A percentile compares a stretch with the other conserved stretches of the same genome.
phyloP scores from a whole-genome alignment of 2,113 vertebrate genomes.

The Eudyptes chrysolophus region DNA sequence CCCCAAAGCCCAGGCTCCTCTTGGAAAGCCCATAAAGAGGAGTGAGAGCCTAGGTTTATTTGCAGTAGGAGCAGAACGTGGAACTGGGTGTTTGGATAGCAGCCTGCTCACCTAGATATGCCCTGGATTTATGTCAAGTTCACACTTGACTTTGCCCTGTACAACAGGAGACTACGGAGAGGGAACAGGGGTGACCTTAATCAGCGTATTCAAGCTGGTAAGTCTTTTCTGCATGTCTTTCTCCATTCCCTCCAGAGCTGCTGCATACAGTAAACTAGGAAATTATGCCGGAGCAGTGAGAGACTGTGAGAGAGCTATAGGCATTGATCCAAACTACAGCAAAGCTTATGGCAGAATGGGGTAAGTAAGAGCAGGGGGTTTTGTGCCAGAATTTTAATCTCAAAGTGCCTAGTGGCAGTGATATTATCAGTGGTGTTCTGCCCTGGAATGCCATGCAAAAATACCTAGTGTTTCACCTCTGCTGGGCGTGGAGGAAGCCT shows the following conservation, averaged over 20 bases:
- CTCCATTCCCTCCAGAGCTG: slow-evolving; percentile 78
- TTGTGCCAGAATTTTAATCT: not conserved
- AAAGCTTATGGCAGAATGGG: slow-evolving; percentile 98
- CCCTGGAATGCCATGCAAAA: rapidly evolving
- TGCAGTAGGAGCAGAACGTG: not conserved
- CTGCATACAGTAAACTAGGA: slow-evolving; percentile 93
- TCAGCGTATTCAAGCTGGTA: rapidly evolving
- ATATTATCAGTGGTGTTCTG: rapidly evolving
- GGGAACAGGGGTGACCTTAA: not conserved
- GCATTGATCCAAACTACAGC: slow-evolving; percentile 94
- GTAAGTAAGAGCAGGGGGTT: slow-evolving; percentile 49
- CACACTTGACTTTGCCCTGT: not conserved
- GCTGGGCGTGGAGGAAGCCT: not conserved
- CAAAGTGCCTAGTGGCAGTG: rapidly evolving
- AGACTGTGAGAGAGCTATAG: slow-evolving; percentile 93
- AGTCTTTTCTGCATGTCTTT: not conserved
- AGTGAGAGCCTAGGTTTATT: not conserved
- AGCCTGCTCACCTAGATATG: not conserved
- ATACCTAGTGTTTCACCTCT: not conserved
- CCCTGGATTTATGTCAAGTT: not conserved
- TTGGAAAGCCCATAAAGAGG: not conserved
- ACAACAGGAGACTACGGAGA: not conserved
- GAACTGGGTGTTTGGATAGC: not conserved
- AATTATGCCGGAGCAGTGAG: slow-evolving; percentile 92
- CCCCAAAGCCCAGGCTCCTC: not conserved